phyloP scores from a whole-genome alignment of 2,888 invertebrate genomes.

The Acleris emargana region DNA sequence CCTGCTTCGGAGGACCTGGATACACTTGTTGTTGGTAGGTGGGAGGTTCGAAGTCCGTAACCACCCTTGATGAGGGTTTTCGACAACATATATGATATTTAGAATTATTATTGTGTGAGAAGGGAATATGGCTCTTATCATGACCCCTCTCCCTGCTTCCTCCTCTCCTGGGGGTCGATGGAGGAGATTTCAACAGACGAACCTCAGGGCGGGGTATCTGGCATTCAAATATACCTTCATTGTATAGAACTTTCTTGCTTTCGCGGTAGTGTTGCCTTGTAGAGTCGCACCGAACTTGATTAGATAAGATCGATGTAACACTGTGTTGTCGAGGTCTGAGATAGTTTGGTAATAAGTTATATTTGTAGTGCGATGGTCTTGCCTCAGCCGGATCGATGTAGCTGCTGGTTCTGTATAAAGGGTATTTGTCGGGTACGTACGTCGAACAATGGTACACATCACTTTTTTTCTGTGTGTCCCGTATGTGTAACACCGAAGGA shows the following conservation, averaged over 20 bases:
- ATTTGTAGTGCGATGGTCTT: conserved; percentile 19
- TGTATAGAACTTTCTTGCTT: conserved; percentile 57
- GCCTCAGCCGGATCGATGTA: conserved; percentile 45
- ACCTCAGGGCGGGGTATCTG: conserved; percentile 35
- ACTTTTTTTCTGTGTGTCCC: conserved; percentile 30
- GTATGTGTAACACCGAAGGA: conserved; percentile 42
- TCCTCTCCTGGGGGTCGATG: conserved; percentile 33
- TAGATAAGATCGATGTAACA: too few relatives aligned
- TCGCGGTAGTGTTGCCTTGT: not conserved
- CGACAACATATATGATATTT: not conserved
- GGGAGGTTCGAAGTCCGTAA: too few relatives aligned
- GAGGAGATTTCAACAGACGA: conserved; percentile 17
- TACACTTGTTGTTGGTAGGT: too few relatives aligned
- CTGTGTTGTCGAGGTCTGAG: too few relatives aligned
- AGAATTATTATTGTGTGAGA: not conserved
- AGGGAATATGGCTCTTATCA: not conserved
- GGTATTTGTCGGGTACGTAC: not conserved
- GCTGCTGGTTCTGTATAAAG: conserved; percentile 1
- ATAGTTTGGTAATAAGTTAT: too few relatives aligned
- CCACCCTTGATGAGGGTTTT: not conserved
- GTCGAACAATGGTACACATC: not conserved
- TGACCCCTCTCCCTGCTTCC: conserved; percentile 27
- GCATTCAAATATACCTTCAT: conserved; percentile 64
- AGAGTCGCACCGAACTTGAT: not conserved
- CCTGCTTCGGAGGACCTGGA: too few relatives aligned